Evolutionary conservation across 2,888 invertebrate species (phyloP).

Genomic region (Apamea sordens): DNA sequence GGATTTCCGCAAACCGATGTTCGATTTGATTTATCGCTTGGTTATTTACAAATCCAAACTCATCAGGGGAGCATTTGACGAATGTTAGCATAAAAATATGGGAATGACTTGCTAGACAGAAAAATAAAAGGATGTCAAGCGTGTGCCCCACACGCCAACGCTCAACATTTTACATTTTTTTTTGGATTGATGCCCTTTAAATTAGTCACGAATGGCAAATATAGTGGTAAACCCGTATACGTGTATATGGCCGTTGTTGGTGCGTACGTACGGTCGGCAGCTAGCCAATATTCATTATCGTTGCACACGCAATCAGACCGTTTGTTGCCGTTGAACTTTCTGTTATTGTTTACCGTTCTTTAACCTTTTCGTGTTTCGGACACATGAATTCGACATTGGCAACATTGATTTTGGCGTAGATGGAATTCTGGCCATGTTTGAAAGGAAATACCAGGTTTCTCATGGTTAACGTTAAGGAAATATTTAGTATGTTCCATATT

Average conservation of each 20-base stretch:
- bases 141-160: constrained; percentile 16
- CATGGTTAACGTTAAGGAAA: constrained; percentile 39
- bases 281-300: constrained; percentile 70
- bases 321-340: constrained; percentile 73
- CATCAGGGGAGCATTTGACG: constrained; percentile 35
- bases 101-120: constrained; percentile 56
- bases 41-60: constrained; percentile 38
- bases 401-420: constrained; percentile 49
- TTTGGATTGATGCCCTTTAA: constrained; percentile 64
- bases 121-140: constrained; percentile 39
- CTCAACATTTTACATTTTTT: constrained; percentile 26
- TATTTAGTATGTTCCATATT: neutral
- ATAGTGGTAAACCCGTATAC: constrained; percentile 41
- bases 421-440: constrained; percentile 9
- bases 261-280: constrained; percentile 68
- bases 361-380: constrained; percentile 69
- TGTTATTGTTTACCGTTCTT: constrained; percentile 74
- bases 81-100: constrained; percentile 42
- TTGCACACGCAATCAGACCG: constrained; percentile 67
- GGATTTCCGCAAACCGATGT: constrained; percentile 53
- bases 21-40: constrained; percentile 55
- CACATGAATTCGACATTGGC: constrained; percentile 53
- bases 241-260: constrained; percentile 13
- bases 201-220: constrained; percentile 64
- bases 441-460: constrained; percentile 23